phyloP scores from a whole-genome alignment of 2,113 vertebrate species.

The Gymnobelideus leadbeateri region DNA sequence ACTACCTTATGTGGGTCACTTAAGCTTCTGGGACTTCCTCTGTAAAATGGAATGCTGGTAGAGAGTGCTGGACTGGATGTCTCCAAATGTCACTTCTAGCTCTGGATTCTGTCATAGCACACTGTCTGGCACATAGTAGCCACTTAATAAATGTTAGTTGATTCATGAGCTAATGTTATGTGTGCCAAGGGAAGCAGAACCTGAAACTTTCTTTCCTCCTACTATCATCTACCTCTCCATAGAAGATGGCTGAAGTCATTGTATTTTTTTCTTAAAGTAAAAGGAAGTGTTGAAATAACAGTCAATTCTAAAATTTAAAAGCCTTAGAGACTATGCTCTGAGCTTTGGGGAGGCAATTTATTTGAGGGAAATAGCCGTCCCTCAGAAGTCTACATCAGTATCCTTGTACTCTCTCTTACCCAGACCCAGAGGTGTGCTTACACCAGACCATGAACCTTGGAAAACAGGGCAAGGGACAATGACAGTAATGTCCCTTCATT shows the following conservation, averaged over 20 bases:
- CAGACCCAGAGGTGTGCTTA: not conserved
- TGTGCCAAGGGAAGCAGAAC: not conserved
- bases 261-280: not conserved
- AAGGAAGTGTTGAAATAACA: not conserved
- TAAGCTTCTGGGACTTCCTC: not conserved
- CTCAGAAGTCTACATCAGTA: not conserved
- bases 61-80: not conserved
- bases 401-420: not conserved
- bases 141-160: not conserved
- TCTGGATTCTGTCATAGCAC: not conserved
- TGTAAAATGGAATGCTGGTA: not conserved
- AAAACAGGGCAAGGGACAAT: not conserved
- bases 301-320: not conserved
- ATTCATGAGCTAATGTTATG: not conserved
- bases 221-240: not conserved
- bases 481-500: not conserved
- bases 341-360: not conserved
- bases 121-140: not conserved
- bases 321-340: not conserved
- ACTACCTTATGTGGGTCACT: not conserved
- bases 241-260: not conserved
- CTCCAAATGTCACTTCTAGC: not conserved
- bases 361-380: not conserved
- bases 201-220: not conserved
- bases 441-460: not conserved